Evolutionary conservation across 1,140 invertebrate species (phyloP), one percentile per base, ranked within the genome.

Genomic region (Tetramorium alpestre): DNA sequence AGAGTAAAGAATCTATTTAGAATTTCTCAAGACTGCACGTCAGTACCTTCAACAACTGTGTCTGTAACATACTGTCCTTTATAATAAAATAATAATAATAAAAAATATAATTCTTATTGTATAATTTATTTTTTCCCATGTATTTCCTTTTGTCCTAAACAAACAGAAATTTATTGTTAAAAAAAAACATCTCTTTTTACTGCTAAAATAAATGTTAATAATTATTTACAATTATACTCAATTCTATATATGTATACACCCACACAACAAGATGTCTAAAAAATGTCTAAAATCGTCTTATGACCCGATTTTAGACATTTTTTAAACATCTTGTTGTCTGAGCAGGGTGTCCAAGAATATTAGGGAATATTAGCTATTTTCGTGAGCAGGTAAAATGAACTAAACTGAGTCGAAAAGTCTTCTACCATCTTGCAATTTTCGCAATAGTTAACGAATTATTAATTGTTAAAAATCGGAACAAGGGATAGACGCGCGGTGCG

Each of bases 81-180:
- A 78, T 78, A 78, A 78, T 78, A 78, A 78, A 78, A 78, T 51
- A 65, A 60, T 76, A 76, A 78, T 49, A 76, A 78, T 49, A 64
- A 47, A 62, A 47, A 47, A 47, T n/a, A 51, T 65, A 49, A 64
- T 62, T 64, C 10, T 18, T 38, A 62, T 18, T 28, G 38, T 44
- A 77, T 10, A 49, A n/a, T 33, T 22, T 51, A 78, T 7, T 22
- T 33, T 65, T 3, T 47, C 41, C 44, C 5, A 18, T 3, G 2
- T 58, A n/a, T 5, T 77, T 41, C 3, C n/a, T 44, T 58, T 1
- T n/a, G 41, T 13, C 33, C 22, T n/a, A 28, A 56, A 7, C 13
- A n/a, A 56, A 7, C 13, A n/a, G 5, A 58, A 44, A 44, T 62
- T 18, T 28, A 76, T 62, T n/a, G 3, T 77, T n/a, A 18, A 62